A percentile compares a stretch with the other conserved stretches of the same genome.
Conservation (phyloP, 2,113 vertebrate genomes). For the Chloroceryle aenea region DNA sequence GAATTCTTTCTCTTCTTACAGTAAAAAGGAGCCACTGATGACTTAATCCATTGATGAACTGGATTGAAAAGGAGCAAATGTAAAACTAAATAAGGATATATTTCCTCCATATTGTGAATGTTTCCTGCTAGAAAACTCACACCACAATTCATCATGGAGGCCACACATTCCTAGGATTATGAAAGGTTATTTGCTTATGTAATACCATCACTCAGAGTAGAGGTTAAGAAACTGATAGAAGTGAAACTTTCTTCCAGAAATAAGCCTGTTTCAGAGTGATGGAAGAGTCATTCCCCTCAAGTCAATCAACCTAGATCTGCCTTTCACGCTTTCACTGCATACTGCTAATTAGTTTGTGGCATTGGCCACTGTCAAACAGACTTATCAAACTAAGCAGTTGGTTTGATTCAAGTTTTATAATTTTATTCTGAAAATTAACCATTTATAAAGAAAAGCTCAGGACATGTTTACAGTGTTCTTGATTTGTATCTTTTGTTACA, state of each 20-base stretch:
- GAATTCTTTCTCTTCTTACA: neutral
- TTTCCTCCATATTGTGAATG: neutral
- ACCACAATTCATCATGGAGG: neutral
- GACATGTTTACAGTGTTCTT: neutral
- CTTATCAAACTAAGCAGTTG: neutral
- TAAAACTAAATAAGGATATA: neutral
- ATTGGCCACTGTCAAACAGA: neutral
- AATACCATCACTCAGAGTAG: neutral
- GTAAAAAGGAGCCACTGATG: neutral
- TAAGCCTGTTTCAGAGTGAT: neutral
- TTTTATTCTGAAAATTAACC: neutral
- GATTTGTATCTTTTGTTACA: neutral
- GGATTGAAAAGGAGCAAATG: neutral
- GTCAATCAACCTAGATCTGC: neutral
- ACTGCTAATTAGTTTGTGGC: neutral
- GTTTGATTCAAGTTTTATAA: neutral
- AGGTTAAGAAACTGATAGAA: neutral
- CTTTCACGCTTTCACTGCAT: neutral
- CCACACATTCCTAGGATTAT: neutral
- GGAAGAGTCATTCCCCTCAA: neutral
- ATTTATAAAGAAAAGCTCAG: neutral
- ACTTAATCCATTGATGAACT: neutral
- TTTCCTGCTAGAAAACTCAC: neutral
- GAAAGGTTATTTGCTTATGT: neutral
- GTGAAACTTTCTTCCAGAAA: neutral